Evolutionary conservation across 2,113 vertebrate species (phyloP).

Genomic region (Tenrec ecaudatus): DNA sequence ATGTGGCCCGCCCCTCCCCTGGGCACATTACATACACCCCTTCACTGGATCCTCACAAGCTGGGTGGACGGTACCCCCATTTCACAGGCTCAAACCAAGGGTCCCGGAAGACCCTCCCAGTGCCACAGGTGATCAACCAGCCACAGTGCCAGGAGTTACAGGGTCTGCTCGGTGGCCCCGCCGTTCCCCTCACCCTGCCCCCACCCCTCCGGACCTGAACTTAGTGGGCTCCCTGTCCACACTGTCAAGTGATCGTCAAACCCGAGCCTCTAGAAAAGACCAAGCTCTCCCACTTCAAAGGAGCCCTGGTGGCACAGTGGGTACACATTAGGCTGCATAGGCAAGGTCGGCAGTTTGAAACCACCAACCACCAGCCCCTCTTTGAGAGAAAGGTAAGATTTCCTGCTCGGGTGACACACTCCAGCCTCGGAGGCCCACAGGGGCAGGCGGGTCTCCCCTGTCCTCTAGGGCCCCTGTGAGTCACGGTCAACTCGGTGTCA

Average conservation of each 20-base stretch:
- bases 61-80: background rate
- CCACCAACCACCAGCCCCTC: too few species aligned
- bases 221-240: background rate
- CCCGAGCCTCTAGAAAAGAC: background rate
- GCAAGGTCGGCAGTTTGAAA: too few species aligned
- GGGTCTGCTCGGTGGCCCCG: too few species aligned
- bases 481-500: too few species aligned
- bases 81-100: background rate
- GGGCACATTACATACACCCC: background rate
- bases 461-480: too few species aligned
- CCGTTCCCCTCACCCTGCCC: background rate
- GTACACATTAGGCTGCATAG: too few species aligned
- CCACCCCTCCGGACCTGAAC: background rate
- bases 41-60: background rate
- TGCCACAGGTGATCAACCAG: background rate
- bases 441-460: too few species aligned
- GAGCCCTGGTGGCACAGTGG: too few species aligned
- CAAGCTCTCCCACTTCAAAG: background rate
- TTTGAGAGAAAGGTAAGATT: too few species aligned
- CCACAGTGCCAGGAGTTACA: background rate
- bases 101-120: background rate
- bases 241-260: background rate
- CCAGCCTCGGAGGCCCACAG: too few species aligned
- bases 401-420: too few species aligned
- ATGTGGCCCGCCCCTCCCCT: background rate